phyloP scores from a whole-genome alignment of 2,797 vertebrate genomes.

The Pipistrellus pygmaeus region DNA sequence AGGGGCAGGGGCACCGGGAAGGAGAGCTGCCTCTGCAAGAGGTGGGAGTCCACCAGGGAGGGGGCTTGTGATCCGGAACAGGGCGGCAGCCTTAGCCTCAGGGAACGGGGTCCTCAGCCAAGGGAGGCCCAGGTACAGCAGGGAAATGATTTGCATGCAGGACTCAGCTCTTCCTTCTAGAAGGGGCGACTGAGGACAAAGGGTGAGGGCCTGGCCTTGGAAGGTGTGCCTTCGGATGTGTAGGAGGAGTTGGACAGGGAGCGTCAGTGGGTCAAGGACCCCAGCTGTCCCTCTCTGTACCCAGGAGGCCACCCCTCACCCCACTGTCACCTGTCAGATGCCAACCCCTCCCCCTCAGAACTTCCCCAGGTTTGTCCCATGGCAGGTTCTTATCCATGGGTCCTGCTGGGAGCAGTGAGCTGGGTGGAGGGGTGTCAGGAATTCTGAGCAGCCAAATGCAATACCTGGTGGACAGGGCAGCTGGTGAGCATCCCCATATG shows the following conservation, averaged over 20 bases:
- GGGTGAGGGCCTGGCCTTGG: not conserved
- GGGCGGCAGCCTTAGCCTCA: not conserved
- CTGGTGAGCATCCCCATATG: not conserved
- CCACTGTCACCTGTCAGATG: not conserved
- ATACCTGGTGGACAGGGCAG: too few relatives aligned
- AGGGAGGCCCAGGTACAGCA: not conserved
- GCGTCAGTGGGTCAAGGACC: not conserved
- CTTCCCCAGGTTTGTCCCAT: not conserved
- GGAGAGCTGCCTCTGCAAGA: not conserved
- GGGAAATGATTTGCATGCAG: not conserved
- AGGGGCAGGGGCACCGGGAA: not conserved
- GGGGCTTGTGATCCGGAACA: rapidly evolving
- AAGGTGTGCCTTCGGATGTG: not conserved
- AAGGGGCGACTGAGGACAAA: not conserved
- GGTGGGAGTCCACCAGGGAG: not conserved
- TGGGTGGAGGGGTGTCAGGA: not conserved
- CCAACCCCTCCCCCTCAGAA: too few relatives aligned
- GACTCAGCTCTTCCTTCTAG: not conserved
- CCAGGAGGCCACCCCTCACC: too few relatives aligned
- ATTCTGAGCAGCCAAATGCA: not conserved
- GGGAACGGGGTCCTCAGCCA: not conserved
- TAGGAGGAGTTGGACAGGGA: not conserved
- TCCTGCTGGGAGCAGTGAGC: not conserved
- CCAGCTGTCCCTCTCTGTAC: not conserved
- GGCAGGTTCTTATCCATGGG: not conserved